Base-by-base conservation (phyloP, 1,140 invertebrate genomes). In the Vollenhovia emeryi region DNA sequence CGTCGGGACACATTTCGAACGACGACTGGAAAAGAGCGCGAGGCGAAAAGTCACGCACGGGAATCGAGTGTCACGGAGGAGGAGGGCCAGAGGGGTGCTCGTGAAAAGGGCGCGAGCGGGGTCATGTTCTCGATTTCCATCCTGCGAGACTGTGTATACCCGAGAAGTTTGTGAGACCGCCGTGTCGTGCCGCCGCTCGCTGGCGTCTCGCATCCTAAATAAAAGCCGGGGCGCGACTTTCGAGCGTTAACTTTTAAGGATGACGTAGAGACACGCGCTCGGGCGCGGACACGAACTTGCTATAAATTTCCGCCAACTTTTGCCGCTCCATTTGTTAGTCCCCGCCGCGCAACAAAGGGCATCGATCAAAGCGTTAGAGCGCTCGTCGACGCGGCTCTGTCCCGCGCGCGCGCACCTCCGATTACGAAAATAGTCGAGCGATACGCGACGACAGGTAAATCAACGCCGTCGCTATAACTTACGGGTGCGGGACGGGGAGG, bases 111-210 rank as follows among this genome's bases (percentile, higher is more conserved):
- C 52, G 52, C 6, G 33, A n/a, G n/a, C n/a, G 68, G 82, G 82
- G 74, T 84, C 69, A 55, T 62, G 74, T 80, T 87, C 86, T 84
- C 87, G 87, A 87, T 88, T 89, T 89, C 69, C 50, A 69, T 75
- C 52, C 48, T 55, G 64, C 59, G 85, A 59, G 57, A 79, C 27
- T 18, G 40, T 52, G 55, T 24, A 48, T n/a, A 60, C 11, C 27
- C 50, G 50, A 79, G 74, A 84, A 87, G 66, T 85, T 87, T 86
- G 59, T 75, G 43, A 76, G 84, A 84, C 71, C 64, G 50, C 79
- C 21, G 9, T 13, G 45, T 30, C 45, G 45, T 30, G 40, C 45
- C 57, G 40, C 15, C 11, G 40, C 64, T 69, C 24, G 18, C 64
- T 6, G 50, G 36, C 24, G 13, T 60, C 30, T 69, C 30, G 69